phyloP scores from a whole-genome alignment of 2,888 invertebrate species.

The Anorthoa munda region DNA sequence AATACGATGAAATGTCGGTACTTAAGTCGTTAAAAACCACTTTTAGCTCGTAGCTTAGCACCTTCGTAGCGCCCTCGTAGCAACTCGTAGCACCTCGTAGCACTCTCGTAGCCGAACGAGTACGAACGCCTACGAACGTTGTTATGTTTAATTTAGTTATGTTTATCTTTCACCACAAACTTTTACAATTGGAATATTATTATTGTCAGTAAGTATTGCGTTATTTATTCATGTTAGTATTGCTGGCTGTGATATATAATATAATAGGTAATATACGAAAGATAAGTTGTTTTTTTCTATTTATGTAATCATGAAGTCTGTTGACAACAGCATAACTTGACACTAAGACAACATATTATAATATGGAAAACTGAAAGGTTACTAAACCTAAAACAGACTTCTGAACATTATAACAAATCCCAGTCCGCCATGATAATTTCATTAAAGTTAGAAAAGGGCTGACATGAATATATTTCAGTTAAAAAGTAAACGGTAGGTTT shows the following conservation, averaged over 20 bases:
- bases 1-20: conserved; percentile 31
- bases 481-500: conserved; percentile 21
- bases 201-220: neutral
- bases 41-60: conserved; percentile 27
- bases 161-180: conserved; percentile 33
- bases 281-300: neutral
- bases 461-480: conserved; percentile 31
- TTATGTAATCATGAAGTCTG: neutral
- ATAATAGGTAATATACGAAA: neutral
- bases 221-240: neutral
- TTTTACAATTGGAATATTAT: conserved; percentile 1
- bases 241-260: neutral
- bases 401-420: conserved; percentile 26
- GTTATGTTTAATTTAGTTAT: conserved; percentile 47
- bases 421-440: conserved; percentile 31
- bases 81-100: conserved; percentile 26
- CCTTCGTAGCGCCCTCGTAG: conserved; percentile 30
- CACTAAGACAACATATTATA: neutral
- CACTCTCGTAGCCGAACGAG: neutral
- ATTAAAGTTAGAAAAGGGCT: conserved; percentile 46
- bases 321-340: neutral
- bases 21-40: conserved; percentile 28
- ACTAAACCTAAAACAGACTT: conserved; percentile 3
- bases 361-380: neutral
- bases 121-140: conserved; percentile 15